Percentiles rank a stretch among this genome's conserved stretches.
These are phyloP conservation scores for Acanthisitta chloris DNA, from an alignment of 2,113 vertebrate species.

Conservation along the genomic window DNA sequence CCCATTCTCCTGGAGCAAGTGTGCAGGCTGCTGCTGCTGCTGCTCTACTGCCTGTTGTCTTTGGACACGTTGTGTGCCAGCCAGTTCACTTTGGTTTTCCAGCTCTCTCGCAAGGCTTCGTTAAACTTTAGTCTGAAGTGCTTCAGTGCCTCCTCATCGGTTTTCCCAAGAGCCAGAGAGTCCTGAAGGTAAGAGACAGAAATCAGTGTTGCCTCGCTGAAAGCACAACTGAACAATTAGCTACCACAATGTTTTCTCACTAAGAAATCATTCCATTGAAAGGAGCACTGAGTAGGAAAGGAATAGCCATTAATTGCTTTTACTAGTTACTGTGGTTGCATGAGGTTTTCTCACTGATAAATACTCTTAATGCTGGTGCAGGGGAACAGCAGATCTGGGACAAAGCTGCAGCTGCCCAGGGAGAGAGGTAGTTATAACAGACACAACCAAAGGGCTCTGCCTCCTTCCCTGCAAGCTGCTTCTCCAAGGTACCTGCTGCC, in stretches of 20 bases:
- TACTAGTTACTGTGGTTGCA: not conserved
- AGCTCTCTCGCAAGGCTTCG: slow-evolving; percentile 94
- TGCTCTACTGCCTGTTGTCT: slow-evolving; percentile 86
- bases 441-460: not conserved
- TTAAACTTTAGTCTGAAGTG: slow-evolving; percentile 98
- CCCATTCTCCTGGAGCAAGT: not conserved
- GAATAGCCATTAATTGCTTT: not conserved
- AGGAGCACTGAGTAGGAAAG: not conserved
- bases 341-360: not conserved
- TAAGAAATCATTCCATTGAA: not conserved
- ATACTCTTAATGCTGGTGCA: not conserved
- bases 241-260: not conserved
- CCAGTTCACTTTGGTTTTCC: slow-evolving; percentile 99
- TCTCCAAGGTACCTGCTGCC: not conserved
- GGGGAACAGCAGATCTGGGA: not conserved
- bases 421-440: too few species aligned
- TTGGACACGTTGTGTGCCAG: slow-evolving; percentile 96
- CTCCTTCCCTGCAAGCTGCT: not conserved
- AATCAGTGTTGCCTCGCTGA: not conserved
- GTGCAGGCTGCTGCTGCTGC: not conserved
- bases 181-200: slow-evolving; percentile 76
- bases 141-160: slow-evolving; percentile 93
- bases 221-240: not conserved
- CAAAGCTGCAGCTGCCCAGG: not conserved
- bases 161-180: slow-evolving; percentile 90